These are phyloP conservation scores for Notiomystis cincta DNA, from an alignment of 2,113 vertebrate species.

Conservation along the genomic window DNA sequence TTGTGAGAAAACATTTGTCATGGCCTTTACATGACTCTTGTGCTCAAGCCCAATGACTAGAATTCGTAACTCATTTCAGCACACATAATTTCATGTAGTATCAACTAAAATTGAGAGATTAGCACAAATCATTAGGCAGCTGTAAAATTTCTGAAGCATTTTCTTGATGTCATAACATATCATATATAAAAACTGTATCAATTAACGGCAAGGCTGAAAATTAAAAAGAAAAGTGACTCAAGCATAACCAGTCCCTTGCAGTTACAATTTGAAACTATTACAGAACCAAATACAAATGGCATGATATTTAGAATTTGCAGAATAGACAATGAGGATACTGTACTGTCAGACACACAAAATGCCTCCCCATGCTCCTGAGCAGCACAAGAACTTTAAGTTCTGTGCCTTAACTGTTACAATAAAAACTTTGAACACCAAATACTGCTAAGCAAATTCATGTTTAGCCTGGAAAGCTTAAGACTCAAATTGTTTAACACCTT, in stretches of 20 bases:
- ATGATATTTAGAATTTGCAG: constrained; percentile 30
- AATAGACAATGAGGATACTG: neutral
- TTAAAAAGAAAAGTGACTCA: neutral
- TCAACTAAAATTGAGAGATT: neutral
- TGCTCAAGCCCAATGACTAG: neutral
- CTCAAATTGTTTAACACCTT: constrained; percentile 28
- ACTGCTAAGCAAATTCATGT: constrained; percentile 27
- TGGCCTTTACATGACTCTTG: neutral
- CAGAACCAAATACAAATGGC: constrained; percentile 12
- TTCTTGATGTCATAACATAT: constrained; percentile 3
- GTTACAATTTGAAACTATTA: constrained; percentile 36
- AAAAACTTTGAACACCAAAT: neutral
- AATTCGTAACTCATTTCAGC: constrained; percentile 5
- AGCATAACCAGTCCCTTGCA: neutral
- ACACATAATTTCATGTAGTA: neutral
- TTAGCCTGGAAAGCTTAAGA: constrained; percentile 38
- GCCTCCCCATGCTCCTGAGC: neutral
- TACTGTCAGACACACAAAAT: constrained; percentile 27
- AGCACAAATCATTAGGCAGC: constrained; percentile 5
- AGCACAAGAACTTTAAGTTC: neutral
- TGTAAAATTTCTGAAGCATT: constrained; percentile 31
- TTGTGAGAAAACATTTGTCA: neutral
- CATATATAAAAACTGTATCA: constrained; percentile 25
- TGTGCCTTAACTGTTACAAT: neutral
- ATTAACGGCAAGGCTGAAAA: neutral